Percentiles rank a stretch among this genome's conserved stretches.
phyloP scores from a whole-genome alignment of 1,140 invertebrate genomes.

The Frieseomelitta varia region DNA sequence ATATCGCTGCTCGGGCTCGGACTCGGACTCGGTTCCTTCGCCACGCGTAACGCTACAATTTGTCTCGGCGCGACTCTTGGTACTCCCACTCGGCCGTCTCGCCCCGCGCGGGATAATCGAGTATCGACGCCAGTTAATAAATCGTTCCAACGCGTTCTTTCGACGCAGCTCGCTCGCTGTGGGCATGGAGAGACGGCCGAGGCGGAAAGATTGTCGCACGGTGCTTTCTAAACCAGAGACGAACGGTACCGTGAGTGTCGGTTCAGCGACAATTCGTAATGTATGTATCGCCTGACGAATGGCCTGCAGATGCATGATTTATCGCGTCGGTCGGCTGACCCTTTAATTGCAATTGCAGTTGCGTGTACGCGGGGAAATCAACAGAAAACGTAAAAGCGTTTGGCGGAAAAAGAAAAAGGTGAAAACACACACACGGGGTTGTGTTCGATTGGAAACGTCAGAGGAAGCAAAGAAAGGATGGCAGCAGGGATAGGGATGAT shows the following conservation, averaged over 20 bases:
- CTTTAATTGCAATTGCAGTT: no score
- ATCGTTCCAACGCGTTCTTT: conserved; percentile 44
- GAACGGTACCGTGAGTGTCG: not conserved
- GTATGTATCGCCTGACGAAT: not conserved
- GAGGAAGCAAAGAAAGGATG: conserved; percentile 1
- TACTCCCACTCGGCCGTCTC: conserved; percentile 32
- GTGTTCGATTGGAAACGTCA: not conserved
- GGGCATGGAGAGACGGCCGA: not conserved
- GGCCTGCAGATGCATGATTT: no score
- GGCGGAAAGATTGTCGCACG: not conserved
- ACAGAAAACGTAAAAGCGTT: no score
- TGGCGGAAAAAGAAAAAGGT: no score
- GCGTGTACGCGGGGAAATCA: no score
- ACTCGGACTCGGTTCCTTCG: conserved; percentile 18
- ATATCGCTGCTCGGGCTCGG: conserved; percentile 27
- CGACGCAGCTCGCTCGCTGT: not conserved
- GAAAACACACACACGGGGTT: no score
- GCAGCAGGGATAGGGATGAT: not conserved
- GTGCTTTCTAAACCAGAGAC: not conserved
- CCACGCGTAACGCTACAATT: conserved; percentile 44
- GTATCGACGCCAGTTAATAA: conserved; percentile 52
- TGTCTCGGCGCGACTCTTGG: conserved; percentile 39
- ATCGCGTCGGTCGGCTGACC: no score
- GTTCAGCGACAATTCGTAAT: not conserved
- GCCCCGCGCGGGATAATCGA: conserved; percentile 35